Conservation (phyloP, 2,113 vertebrate genomes). For the Alces alces region DNA sequence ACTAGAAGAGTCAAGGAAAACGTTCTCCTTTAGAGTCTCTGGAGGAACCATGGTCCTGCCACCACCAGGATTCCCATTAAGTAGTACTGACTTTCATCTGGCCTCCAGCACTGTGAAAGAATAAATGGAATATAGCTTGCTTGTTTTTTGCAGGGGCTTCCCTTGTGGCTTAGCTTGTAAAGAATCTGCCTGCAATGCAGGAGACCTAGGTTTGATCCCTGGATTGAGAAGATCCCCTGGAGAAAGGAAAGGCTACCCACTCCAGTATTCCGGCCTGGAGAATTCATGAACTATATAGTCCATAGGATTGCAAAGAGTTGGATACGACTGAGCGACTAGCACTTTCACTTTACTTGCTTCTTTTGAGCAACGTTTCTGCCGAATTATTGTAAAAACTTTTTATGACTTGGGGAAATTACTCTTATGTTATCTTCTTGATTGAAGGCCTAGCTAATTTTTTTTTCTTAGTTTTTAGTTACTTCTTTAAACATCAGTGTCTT, state of each 20-base stretch:
- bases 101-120: neutral
- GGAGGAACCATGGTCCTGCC: rapidly evolving
- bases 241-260: neutral
- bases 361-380: neutral
- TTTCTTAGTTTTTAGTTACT: neutral
- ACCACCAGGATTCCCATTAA: neutral
- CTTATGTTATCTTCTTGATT: neutral
- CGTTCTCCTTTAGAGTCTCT: neutral
- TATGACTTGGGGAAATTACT: neutral
- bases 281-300: neutral
- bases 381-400: neutral
- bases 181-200: neutral
- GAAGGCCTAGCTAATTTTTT: neutral
- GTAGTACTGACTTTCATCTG: neutral
- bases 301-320: neutral
- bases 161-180: neutral
- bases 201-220: neutral
- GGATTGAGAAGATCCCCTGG: neutral
- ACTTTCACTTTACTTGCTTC: neutral
- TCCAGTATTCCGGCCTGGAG: neutral
- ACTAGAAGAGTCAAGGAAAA: neutral
- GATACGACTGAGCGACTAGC: neutral
- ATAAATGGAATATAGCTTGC: neutral
- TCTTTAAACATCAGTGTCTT: neutral
- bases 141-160: neutral